phyloP scores from a whole-genome alignment of 2,113 vertebrate species.

The Penelope pileata region DNA sequence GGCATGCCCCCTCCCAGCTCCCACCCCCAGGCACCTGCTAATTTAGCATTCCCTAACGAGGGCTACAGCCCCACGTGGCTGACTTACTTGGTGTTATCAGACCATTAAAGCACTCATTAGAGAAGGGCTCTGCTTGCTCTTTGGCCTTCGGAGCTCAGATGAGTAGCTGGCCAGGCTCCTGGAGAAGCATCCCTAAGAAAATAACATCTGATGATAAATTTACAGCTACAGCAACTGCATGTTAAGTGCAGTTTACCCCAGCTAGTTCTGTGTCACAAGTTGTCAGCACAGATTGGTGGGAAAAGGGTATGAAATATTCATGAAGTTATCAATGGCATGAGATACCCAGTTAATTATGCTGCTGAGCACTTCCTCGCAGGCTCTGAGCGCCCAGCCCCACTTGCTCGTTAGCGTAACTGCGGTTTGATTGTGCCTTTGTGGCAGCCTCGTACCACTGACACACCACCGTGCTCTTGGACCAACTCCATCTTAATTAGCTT shows the following conservation, averaged over 20 bases:
- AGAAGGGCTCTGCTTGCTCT: background rate
- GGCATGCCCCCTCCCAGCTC: fast-evolving
- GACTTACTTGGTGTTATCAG: background rate
- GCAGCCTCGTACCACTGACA: background rate
- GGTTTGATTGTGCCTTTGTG: constrained; percentile 3
- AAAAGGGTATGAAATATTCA: constrained; percentile 61
- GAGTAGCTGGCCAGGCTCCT: background rate
- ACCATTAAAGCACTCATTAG: constrained; percentile 45
- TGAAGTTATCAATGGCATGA: constrained; percentile 49
- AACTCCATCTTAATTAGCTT: constrained; percentile 62
- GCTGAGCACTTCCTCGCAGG: constrained; percentile 25
- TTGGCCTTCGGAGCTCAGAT: background rate
- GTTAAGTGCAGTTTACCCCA: constrained; percentile 31
- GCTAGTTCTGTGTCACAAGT: constrained; percentile 1
- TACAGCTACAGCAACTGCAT: constrained; percentile 15
- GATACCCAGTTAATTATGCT: constrained; percentile 48
- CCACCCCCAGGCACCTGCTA: background rate
- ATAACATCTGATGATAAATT: background rate
- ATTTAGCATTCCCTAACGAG: constrained; percentile 14
- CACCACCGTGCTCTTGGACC: constrained; percentile 23
- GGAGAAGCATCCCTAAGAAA: constrained; percentile 22
- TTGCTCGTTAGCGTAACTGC: constrained; percentile 23
- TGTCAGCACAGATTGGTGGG: constrained; percentile 16
- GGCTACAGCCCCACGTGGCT: background rate
- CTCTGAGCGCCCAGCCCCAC: background rate